Percentiles rank a stretch among this genome's conserved stretches.
phyloP scores from a whole-genome alignment of 2,113 vertebrate species.

The Trichomycterus rosablanca region DNA sequence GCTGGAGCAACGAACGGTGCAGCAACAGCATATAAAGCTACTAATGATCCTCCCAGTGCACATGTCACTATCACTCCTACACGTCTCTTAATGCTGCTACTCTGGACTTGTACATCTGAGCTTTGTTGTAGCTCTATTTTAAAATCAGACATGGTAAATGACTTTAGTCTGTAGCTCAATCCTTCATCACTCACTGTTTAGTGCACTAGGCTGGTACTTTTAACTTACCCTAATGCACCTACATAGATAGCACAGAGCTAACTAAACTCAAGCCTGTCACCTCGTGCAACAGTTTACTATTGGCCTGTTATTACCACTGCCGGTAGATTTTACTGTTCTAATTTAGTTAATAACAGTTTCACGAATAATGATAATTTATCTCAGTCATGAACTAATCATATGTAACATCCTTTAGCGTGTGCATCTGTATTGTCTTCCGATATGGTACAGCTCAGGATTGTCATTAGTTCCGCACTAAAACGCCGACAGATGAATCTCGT shows the following conservation, averaged over 20 bases:
- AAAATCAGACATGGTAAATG: slow-evolving; percentile 33
- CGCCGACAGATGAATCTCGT: too few relatives aligned
- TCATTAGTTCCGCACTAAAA: too few relatives aligned
- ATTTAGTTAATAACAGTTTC: too few relatives aligned
- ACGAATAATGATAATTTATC: too few relatives aligned
- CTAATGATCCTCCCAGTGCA: slow-evolving; percentile 68
- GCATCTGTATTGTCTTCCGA: too few relatives aligned
- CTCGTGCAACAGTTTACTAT: too few relatives aligned
- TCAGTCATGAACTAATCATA: too few relatives aligned
- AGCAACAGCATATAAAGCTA: slow-evolving; percentile 74
- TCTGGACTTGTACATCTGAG: not conserved
- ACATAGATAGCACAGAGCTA: not conserved
- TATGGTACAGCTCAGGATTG: too few relatives aligned
- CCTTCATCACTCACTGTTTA: not conserved
- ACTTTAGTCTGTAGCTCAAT: not conserved
- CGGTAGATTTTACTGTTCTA: too few relatives aligned
- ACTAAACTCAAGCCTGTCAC: not conserved
- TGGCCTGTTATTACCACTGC: too few relatives aligned
- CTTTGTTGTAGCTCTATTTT: slow-evolving; percentile 14
- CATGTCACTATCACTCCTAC: slow-evolving; percentile 72
- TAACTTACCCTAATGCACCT: not conserved
- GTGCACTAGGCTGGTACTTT: not conserved
- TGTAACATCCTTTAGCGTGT: too few relatives aligned
- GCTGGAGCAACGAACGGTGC: slow-evolving; percentile 83
- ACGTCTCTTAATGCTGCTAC: not conserved